Evolutionary conservation across 2,888 invertebrate genomes (phyloP), one percentile per base, ranked within the genome.

Genomic region (Protophormia terraenovae): DNA sequence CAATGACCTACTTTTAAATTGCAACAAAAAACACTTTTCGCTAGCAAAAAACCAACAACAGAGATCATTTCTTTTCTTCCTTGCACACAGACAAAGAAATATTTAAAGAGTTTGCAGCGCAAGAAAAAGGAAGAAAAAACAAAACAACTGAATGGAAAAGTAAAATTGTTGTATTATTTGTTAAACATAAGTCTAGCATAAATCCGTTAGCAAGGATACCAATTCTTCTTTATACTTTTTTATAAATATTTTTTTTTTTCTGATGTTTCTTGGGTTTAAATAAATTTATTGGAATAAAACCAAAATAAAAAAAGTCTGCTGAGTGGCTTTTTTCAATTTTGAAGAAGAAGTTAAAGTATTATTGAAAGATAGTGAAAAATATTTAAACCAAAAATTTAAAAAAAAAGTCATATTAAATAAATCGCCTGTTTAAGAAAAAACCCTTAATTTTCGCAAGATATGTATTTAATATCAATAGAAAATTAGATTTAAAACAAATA

Each of bases 101-200:
- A 66, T n/a, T 4, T 14, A 35, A 22, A 58, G 19, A 47, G 35
- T 35, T 24, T 24, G 50, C n/a, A 75, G 27, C 5, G 16, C 1
- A 19, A 29, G 38, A 12, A 32, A 41, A 41, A 24, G 71, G 22
- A 41, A 24, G 71, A 16, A 73, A 50, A 84, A 38, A 71, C 66
- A 69, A 71, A 62, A 80, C n/a, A 45, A 24, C 47, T 41, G 29
- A 22, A 55, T n/a, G 8, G 66, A 79, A 71, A 76, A 71, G 64
- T 72, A 80, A 76, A 12, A 38, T 12, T 2, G 38, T 76, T 60
- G 64, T 22, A 75, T 84, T 84, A 84, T 84, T 84, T 84, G 84
- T 84, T 76, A 76, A 80, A 71, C 75, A 80, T 84, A 80, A 84
- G 84, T 80, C 84, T 80, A 72, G 58, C 76, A 84, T 80, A 84